Percentiles rank a stretch among this genome's conserved stretches.
Evolutionary conservation across 2,888 invertebrate genomes (phyloP).

Genomic region (Microplitis deprimator): DNA sequence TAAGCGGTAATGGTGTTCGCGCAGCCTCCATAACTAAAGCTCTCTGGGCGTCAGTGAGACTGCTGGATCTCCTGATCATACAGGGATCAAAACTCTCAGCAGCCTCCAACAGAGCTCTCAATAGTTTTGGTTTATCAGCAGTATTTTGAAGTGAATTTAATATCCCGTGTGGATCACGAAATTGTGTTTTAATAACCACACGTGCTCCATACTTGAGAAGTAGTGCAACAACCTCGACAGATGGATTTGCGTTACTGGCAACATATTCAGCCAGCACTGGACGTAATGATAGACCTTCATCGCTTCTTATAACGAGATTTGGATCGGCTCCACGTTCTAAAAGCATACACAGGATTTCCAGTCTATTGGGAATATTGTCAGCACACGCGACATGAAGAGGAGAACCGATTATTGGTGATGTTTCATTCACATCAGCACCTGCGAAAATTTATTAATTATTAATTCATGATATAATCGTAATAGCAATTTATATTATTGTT

Average conservation of each 20-base stretch:
- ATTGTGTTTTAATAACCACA: constrained; percentile 87
- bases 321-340: constrained; percentile 83
- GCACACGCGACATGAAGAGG: constrained; percentile 88
- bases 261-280: constrained; percentile 89
- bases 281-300: constrained; percentile 81
- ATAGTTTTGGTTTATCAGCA: constrained; percentile 72
- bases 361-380: constrained; percentile 82
- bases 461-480: background rate
- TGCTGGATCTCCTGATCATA: constrained; percentile 83
- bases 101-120: constrained; percentile 80
- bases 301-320: constrained; percentile 82
- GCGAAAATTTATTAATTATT: background rate
- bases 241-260: constrained; percentile 81
- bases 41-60: constrained; percentile 79
- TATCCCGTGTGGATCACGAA: constrained; percentile 87
- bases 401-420: constrained; percentile 86
- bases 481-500: too few species aligned
- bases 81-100: constrained; percentile 85
- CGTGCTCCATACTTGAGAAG: constrained; percentile 85
- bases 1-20: constrained; percentile 78
- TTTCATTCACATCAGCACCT: constrained; percentile 86
- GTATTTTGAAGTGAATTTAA: constrained; percentile 83
- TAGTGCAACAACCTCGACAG: constrained; percentile 78
- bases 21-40: constrained; percentile 78
- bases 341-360: constrained; percentile 78